A percentile compares a stretch with the other conserved stretches of the same genome.
Conservation (phyloP, 1,140 invertebrate genomes). For the Coenobita brevimanus region DNA sequence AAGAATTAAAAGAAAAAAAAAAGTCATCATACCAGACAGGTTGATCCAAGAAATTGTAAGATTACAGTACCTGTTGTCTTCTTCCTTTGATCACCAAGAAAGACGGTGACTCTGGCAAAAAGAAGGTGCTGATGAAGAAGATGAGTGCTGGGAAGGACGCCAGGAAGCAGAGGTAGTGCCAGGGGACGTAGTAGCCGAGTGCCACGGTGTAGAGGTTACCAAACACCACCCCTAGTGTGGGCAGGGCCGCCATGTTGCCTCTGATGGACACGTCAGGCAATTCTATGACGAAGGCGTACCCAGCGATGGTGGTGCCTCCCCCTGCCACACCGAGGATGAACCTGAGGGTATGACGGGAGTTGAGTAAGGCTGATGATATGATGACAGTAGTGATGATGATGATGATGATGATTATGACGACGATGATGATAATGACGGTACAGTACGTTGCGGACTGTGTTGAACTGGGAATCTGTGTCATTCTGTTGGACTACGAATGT, state of each 20-base stretch:
- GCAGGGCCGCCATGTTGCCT: conserved; percentile 44
- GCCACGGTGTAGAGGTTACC: conserved; percentile 41
- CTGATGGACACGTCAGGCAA: conserved; percentile 31
- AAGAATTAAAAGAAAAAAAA: too few relatives aligned
- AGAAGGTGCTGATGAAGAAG: neutral
- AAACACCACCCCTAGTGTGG: conserved; percentile 49
- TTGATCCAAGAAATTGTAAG: too few relatives aligned
- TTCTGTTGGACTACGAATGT: too few relatives aligned
- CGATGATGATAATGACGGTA: too few relatives aligned
- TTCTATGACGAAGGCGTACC: conserved; percentile 47
- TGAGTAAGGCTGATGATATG: too few relatives aligned
- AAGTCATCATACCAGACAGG: too few relatives aligned
- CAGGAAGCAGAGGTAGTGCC: conserved; percentile 44
- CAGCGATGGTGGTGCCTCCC: conserved; percentile 38
- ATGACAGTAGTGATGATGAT: too few relatives aligned
- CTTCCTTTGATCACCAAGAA: conserved; percentile 23
- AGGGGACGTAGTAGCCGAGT: conserved; percentile 24
- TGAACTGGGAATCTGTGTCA: too few relatives aligned
- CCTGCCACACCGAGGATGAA: conserved; percentile 24
- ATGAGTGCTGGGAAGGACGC: neutral
- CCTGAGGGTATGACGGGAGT: conserved; percentile 14
- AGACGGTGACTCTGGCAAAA: conserved; percentile 40
- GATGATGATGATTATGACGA: too few relatives aligned
- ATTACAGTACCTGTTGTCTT: too few relatives aligned
- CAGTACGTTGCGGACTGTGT: too few relatives aligned